phyloP scores from a whole-genome alignment of 92 coral and sea anemone genomes.

The Parazoanthus swiftii region DNA sequence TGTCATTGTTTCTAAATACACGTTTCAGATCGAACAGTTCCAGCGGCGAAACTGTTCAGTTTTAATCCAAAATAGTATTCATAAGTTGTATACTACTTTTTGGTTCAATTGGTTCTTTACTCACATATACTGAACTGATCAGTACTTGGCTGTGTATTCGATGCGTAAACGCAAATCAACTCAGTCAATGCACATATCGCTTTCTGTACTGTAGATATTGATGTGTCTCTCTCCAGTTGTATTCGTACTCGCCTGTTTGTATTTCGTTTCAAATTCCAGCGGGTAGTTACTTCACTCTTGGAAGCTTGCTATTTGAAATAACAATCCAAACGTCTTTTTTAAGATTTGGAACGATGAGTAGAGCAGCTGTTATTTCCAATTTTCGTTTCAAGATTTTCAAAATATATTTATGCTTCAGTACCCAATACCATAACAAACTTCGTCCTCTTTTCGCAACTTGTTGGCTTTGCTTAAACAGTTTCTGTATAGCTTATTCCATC shows the following conservation, averaged over 20 bases:
- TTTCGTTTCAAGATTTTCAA: background rate
- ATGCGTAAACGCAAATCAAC: background rate
- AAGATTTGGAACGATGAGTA: background rate
- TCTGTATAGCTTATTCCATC: background rate
- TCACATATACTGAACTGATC: background rate
- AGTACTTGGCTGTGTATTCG: background rate
- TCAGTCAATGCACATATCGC: background rate
- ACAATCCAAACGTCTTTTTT: no score
- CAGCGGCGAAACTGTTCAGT: background rate
- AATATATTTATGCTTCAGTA: background rate
- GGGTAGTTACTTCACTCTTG: background rate
- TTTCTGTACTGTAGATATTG: background rate
- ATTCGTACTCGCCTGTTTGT: background rate
- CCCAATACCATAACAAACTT: background rate
- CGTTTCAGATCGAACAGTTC: background rate
- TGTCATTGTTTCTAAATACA: background rate
- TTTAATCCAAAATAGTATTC: background rate
- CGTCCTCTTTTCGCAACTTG: background rate
- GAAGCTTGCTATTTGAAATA: background rate
- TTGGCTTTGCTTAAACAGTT: background rate
- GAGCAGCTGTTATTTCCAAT: background rate
- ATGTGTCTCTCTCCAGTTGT: background rate
- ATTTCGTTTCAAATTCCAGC: background rate
- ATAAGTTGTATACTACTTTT: background rate
- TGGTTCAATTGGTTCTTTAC: conserved; percentile 1